Conservation (phyloP, 2,113 vertebrate species). For the Hippocampus mohnikei region DNA sequence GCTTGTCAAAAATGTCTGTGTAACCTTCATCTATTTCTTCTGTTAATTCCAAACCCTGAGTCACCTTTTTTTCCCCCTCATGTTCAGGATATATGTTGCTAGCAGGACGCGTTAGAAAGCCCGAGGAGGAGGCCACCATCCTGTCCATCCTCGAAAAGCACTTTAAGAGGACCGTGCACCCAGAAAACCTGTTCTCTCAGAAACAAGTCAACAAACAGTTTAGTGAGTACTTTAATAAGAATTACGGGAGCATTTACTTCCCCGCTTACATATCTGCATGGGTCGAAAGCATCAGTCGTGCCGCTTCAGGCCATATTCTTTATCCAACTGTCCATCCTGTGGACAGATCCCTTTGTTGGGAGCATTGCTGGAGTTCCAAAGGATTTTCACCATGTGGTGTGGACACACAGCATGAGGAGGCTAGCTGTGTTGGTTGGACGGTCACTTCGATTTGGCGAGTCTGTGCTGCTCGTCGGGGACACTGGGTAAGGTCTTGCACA, state of each 20-base stretch:
- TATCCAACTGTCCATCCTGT: neutral
- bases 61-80: neutral
- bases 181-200: constrained; percentile 81
- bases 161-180: constrained; percentile 85
- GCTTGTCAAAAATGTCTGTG: neutral
- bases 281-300: neutral
- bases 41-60: neutral
- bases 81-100: constrained; percentile 90
- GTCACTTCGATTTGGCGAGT: constrained; percentile 87
- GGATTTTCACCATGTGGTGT: constrained; percentile 87
- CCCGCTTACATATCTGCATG: too few species aligned
- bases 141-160: constrained; percentile 86
- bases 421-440: constrained; percentile 85
- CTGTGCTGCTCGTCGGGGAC: constrained; percentile 90
- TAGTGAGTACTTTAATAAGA: constrained; percentile 74
- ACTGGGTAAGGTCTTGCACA: constrained; percentile 79
- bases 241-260: too few species aligned
- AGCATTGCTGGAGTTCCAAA: constrained; percentile 71
- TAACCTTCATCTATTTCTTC: neutral
- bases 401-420: constrained; percentile 86
- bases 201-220: constrained; percentile 81
- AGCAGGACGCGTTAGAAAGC: constrained; percentile 89
- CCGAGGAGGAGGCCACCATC: constrained; percentile 85
- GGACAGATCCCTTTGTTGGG: constrained; percentile 69
- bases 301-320: neutral